Evolutionary conservation across 1,140 invertebrate species (phyloP), one percentile per base, ranked within the genome.

Genomic region (Aphelinus atriplicis): DNA sequence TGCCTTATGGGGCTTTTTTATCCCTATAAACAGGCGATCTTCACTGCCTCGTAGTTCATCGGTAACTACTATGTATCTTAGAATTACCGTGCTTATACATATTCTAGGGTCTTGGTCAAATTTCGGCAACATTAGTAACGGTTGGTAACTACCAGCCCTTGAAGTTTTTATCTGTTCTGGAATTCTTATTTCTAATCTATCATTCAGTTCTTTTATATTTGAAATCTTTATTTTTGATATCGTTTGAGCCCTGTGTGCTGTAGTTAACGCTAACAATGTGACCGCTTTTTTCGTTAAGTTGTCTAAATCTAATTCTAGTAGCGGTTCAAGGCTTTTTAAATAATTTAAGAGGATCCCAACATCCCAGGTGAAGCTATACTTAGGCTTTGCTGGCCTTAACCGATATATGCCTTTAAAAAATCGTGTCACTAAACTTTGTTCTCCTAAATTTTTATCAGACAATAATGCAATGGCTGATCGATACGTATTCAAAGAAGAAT

Each of bases 331-430:
- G 70, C 71, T 51, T 53, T 77, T 71, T n/a, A 82, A 65, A 65
- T 76, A 77, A 43, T 76, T 57, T 67, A 81, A 73, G 7, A 82
- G 79, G 26, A 82, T 51, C 42, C 61, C 53, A 6, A 75, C 76
- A 43, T 83, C 75, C 79, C 81, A 83, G 4, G 73, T 80, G 1
- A 51, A 50, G 51, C 9, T 53, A 53, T 53, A 9, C 51, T 53
- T 53, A 9, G 51, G 51, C 51, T 53, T 53, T 53, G 43, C 56
- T 7, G 80, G 81, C 51, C 71, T 73, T 53, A 80, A 26, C 69
- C 58, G 75, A 65, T 45, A 75, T 10, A 73, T 53, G 7, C 77
- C 81, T 74, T 79, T 82, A 48, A 81, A 79, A 66, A 81, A 78
- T 7, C 79, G 51, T 73, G 75, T 77, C 1, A 82, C 57, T 57